Base-by-base conservation (phyloP, 2,797 vertebrate species). In the Chromobotia macracanthus region DNA sequence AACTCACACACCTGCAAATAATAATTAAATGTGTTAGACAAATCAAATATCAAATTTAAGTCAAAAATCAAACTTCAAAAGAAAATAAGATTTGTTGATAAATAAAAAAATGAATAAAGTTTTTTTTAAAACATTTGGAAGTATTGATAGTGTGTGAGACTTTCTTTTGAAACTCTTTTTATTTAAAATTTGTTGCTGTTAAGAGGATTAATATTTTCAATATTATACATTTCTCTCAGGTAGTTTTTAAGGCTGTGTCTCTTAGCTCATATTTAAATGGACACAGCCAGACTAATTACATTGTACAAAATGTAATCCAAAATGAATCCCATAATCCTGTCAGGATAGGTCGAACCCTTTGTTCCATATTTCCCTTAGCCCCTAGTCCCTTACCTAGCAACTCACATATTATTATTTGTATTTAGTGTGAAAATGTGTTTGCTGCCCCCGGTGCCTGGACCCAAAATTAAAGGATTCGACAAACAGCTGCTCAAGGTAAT, bases 401-500 rank as follows among this genome's bases (percentile, higher is more conserved):
- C 44, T 71, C 21, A 28, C 18, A 0, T 19, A 44, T 7, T 0
- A 78, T 23, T 82, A 1, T 60, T 4, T 38, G 48, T 72, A 11
- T 80, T 31, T 31, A 99, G 97, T 86, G 90, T 98, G 91, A 91
- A 96, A 89, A 89, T 91, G 70, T 95, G 89, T 80, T 88, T 99
- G 80, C 89, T 98, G 71, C 97, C 97, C 16, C 96, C 97, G 8
- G 92, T 99, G 84, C 97, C 96, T 1, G 95, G 96, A 82, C 97
- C 97, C 1, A 99, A 97, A 91, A 99, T 99, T 84, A 96, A 94
- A 93, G 97, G 97, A 88, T 95, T 99, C 89, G 97, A 99, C 88
- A 87, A 94, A 38, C 93, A 95, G 72, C 92, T 96, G 38, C 90
- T 98, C 15, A 96, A 98, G 95, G 97, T 97, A 91, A 93, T 84